These are phyloP conservation scores for Lagopus leucura DNA, from an alignment of 2,113 vertebrate genomes.

Conservation along the genomic window DNA sequence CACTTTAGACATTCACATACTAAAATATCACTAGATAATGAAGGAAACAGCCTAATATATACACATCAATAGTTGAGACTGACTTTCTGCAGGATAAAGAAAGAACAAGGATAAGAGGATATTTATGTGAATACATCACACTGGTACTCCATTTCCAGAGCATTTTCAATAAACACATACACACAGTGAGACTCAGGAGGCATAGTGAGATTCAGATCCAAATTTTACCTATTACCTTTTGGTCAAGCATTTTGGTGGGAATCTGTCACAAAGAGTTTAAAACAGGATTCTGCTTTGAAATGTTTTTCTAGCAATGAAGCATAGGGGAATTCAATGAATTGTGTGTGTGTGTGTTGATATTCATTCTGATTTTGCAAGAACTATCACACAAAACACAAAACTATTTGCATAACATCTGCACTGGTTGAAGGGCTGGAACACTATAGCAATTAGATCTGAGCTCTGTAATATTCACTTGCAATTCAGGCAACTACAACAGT, in stretches of 20 bases:
- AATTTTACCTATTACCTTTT: background rate
- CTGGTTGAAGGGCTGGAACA: constrained; percentile 67
- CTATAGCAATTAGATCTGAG: constrained; percentile 61
- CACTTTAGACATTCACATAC: background rate
- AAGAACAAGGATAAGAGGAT: background rate
- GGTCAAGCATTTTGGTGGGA: background rate
- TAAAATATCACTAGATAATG: background rate
- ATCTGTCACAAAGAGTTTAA: background rate
- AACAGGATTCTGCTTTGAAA: background rate
- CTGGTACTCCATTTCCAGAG: background rate
- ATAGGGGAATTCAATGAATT: background rate
- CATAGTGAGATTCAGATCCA: background rate
- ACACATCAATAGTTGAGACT: background rate
- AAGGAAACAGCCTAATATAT: background rate
- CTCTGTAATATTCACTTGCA: constrained; percentile 51
- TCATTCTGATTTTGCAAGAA: constrained; percentile 45
- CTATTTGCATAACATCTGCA: constrained; percentile 78
- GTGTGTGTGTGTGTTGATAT: background rate
- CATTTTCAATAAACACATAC: background rate
- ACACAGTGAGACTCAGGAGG: background rate
- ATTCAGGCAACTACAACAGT: background rate
- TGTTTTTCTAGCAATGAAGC: background rate
- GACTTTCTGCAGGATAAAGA: background rate
- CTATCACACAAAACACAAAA: constrained; percentile 37
- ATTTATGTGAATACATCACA: background rate